phyloP scores from a whole-genome alignment of 2,888 invertebrate species.

The Yponomeuta sedellus region DNA sequence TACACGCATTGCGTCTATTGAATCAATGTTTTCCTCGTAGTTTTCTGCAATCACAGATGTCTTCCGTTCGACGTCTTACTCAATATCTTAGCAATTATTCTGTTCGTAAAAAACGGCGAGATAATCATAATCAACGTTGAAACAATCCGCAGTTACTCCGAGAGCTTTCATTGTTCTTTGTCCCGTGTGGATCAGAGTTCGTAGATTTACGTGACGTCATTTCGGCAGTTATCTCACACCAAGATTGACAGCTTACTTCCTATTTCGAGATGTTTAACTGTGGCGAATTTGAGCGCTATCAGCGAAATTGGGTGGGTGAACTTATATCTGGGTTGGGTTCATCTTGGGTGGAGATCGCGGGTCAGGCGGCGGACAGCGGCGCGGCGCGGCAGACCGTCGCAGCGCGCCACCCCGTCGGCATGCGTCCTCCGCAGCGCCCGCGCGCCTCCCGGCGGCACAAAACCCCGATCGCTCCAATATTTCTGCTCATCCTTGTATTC shows the following conservation, averaged over 20 bases:
- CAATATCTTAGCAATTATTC: background rate
- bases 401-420: conserved; percentile 19
- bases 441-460: background rate
- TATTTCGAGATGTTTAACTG: conserved; percentile 15
- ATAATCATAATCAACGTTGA: conserved; percentile 1
- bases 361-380: conserved; percentile 39
- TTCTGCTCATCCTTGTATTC: background rate
- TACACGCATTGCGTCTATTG: background rate
- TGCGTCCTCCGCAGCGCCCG: conserved; percentile 14
- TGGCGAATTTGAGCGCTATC: conserved; percentile 51
- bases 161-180: conserved; percentile 1
- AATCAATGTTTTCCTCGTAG: background rate
- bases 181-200: background rate
- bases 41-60: background rate
- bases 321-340: conserved; percentile 64
- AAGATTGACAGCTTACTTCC: background rate
- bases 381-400: conserved; percentile 10
- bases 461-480: background rate
- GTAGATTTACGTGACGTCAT: conserved; percentile 2
- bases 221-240: conserved; percentile 8
- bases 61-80: background rate
- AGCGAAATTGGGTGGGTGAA: conserved; percentile 70
- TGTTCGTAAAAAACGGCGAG: background rate
- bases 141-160: background rate
- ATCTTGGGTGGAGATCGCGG: conserved; percentile 51